Base-by-base conservation (phyloP, 2,113 vertebrate species). In the Telmatochromis brichardi region DNA sequence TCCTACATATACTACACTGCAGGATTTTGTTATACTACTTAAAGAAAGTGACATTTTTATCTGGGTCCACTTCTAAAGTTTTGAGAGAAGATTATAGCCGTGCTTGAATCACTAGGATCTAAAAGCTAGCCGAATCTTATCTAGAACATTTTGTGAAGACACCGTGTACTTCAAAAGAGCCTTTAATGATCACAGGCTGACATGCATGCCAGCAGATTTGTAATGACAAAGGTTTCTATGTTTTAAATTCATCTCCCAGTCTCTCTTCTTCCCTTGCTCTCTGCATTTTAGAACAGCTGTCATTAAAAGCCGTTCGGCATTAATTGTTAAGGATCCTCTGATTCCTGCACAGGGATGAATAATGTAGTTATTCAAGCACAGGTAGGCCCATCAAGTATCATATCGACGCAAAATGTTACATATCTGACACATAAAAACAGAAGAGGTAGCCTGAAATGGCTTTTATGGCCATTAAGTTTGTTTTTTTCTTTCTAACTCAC, bases 251-350 rank as follows among this genome's bases (percentile, higher is more conserved):
- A 1, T 86, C 80, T 91, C 76, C 80, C 84, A 81, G 87, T 63
- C 73, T 63, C 26, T 19, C 63, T 40, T 73, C 81, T 53, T 85
- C 58, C 21, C 11, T 78, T 78, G 84, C 63, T 65, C 71, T 82
- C 53, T 81, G 88, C 65, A 79, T 89, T 89, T 88, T 82, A 83
- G 57, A 89, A 68, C 82, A 57, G 65, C 84, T 88, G 85, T 89
- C 88, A 86, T 93, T 86, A 92, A 91, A 80, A 94, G 86, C 87
- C 47, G 28, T 89, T 87, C 63, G 45, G 40, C 54, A 92, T 93
- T 90, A 91, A 91, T 88, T 88, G 90, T 92, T 91, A 90, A 90
- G 45, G 60, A 88, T 92, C 87, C 53, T 40, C 50, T 35, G n/a
- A 60, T 89, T 58, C 86, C 85, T 89, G 78, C 42, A 82, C 78